Base-by-base conservation (phyloP, 2,113 vertebrate genomes). In the Sakesphorus luctuosus region DNA sequence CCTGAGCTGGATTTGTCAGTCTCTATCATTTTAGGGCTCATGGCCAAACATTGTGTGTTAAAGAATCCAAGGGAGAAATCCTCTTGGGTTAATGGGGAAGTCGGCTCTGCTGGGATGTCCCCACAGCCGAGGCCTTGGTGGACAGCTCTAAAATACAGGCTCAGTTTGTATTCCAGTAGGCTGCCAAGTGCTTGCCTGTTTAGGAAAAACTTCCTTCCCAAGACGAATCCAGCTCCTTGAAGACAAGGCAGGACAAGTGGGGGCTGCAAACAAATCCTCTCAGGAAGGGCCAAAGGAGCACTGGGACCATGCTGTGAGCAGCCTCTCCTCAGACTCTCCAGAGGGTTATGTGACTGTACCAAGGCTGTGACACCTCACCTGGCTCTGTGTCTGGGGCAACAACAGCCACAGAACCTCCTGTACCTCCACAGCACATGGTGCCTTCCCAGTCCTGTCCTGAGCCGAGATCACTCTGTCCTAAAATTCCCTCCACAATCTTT, bases 371-470 rank as follows among this genome's bases (percentile, higher is more conserved):
- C 35, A 53, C 35, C 65, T 21, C 71, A 50, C 26, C 61, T 31
- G 46, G 49, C 18, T 81, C 65, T 8, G 9, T 16, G 33, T 11
- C 21, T 62, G 56, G 40, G 47, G 61, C 55, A 73, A 31, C 13
- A 18, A 4, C 0, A 3, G 35, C 2, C 69, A 47, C 66, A 1
- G 1, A 23, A 35, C 31, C 33, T 50, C 35, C 75, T 36, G 43
- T 13, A 4, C 19, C 72, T 67, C 38, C 53, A 7, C 24, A 43
- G 67, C 7, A 16, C 2, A 2, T 2, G 35, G 38, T 81, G 80
- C 53, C n/a, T 16, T 33, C 66, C 33, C 31, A 25, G 28, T 9
- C 43, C 52, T 6, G 28, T 6, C 26, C 90, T n/a, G 7, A 59
- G 38, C 58, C 16, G 6, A 23, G 11, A 56, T 18, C 24, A 12